These are phyloP conservation scores for Danaus chrysippus DNA, from an alignment of 2,888 invertebrate genomes.

Conservation along the genomic window DNA sequence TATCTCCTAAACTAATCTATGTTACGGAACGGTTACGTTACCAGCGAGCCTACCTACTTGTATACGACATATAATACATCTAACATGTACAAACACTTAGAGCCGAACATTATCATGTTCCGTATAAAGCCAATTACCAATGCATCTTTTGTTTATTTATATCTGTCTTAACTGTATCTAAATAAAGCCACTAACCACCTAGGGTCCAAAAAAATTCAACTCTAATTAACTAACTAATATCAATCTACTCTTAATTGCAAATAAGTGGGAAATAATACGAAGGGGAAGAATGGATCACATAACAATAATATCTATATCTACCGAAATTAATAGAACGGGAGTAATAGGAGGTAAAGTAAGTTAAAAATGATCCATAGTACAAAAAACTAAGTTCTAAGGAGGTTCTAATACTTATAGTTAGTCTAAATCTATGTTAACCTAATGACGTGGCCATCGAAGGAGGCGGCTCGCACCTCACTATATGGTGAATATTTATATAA, in stretches of 20 bases:
- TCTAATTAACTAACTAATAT: background rate
- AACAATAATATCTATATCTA: background rate
- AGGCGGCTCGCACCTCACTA: background rate
- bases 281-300: too few relatives aligned
- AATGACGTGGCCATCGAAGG: constrained; percentile 18
- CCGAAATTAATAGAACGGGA: constrained; percentile 9
- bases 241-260: background rate
- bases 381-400: constrained; percentile 24
- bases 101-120: constrained; percentile 75
- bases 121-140: constrained; percentile 80
- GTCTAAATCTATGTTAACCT: constrained; percentile 22
- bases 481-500: background rate
- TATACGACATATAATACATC: constrained; percentile 49
- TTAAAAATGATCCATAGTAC: constrained; percentile 4
- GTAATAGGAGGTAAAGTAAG: background rate
- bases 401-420: constrained; percentile 20
- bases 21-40: constrained; percentile 67
- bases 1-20: constrained; percentile 28
- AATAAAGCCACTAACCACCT: constrained; percentile 32
- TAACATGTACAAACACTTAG: constrained; percentile 62
- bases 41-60: constrained; percentile 51
- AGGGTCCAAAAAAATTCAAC: background rate
- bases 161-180: constrained; percentile 45
- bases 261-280: too few relatives aligned
- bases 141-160: constrained; percentile 76